A percentile compares a stretch with the other conserved stretches of the same genome.
Conservation (phyloP, 2,888 invertebrate species). For the Cyaniris semiargus region DNA sequence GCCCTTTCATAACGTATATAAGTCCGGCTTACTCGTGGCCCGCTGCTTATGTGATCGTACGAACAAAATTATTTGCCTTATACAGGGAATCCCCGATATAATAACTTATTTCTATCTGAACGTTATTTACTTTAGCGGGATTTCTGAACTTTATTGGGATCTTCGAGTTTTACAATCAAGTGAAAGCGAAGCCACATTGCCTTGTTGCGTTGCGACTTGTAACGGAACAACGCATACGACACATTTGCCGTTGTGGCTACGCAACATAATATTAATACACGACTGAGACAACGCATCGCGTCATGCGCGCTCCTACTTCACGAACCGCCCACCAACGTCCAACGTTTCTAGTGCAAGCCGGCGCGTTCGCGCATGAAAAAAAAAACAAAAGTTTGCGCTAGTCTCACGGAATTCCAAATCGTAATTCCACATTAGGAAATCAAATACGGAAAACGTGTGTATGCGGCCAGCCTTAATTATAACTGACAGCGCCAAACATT, state of each 20-base stretch:
- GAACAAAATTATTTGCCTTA: slow-evolving; percentile 12
- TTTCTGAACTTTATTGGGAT: neutral
- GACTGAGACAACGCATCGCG: no score
- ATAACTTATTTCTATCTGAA: neutral
- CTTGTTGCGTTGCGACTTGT: neutral
- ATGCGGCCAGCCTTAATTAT: neutral
- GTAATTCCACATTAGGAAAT: no score
- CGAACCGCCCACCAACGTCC: no score
- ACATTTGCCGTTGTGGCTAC: neutral
- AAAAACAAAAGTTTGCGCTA: no score
- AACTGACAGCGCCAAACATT: neutral
- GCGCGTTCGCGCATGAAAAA: no score
- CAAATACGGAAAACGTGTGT: no score
- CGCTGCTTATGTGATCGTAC: slow-evolving; percentile 15
- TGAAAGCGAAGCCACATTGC: neutral
- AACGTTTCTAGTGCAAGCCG: no score
- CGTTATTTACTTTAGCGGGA: slow-evolving; percentile 4
- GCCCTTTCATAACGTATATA: slow-evolving; percentile 28
- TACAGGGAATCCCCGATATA: neutral
- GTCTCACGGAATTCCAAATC: no score
- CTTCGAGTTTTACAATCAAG: neutral
- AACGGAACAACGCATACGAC: neutral
- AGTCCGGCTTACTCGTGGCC: slow-evolving; percentile 13
- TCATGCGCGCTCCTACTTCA: no score
- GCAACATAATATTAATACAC: no score